These are phyloP conservation scores for Heterodera filipjevi DNA, from an alignment of 2,888 invertebrate species.

Conservation along the genomic window DNA sequence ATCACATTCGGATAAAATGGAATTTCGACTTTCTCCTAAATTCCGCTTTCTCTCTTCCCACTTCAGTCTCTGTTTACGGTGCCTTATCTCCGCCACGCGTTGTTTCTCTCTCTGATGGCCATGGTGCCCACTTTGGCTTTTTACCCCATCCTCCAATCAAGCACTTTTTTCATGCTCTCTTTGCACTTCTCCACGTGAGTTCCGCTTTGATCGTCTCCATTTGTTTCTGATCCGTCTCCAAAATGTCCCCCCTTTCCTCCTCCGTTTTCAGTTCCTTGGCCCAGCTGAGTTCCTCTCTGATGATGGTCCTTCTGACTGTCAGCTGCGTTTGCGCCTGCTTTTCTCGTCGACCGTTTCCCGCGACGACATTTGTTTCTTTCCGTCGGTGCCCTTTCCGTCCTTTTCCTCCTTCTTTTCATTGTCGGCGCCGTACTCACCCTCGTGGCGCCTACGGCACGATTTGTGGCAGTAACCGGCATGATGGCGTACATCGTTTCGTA, in stretches of 20 bases:
- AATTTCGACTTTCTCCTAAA: background rate
- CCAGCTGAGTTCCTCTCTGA: slow-evolving; percentile 52
- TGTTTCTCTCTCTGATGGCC: slow-evolving; percentile 51
- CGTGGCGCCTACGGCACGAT: slow-evolving; percentile 43
- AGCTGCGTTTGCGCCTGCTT: slow-evolving; percentile 51
- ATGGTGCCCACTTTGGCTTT: slow-evolving; percentile 56
- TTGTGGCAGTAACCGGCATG: slow-evolving; percentile 47
- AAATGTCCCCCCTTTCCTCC: background rate
- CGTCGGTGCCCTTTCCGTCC: slow-evolving; percentile 37
- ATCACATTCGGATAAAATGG: background rate
- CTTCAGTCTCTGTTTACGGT: slow-evolving; percentile 45
- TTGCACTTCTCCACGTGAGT: slow-evolving; percentile 46
- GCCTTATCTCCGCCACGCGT: slow-evolving; percentile 51
- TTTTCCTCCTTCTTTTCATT: slow-evolving; percentile 37
- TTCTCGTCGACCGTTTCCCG: slow-evolving; percentile 48
- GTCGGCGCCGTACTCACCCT: slow-evolving; percentile 41
- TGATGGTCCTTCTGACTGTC: slow-evolving; percentile 53
- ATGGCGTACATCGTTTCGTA: slow-evolving; percentile 54
- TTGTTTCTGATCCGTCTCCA: background rate
- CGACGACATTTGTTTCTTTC: slow-evolving; percentile 45
- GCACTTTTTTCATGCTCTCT: slow-evolving; percentile 53
- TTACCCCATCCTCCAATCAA: slow-evolving; percentile 59
- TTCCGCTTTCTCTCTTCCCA: background rate
- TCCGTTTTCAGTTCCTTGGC: slow-evolving; percentile 45
- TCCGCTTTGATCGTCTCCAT: background rate